Evolutionary conservation across 2,113 vertebrate genomes (phyloP), one percentile per base, ranked within the genome.

Genomic region (Piprites chloris): DNA sequence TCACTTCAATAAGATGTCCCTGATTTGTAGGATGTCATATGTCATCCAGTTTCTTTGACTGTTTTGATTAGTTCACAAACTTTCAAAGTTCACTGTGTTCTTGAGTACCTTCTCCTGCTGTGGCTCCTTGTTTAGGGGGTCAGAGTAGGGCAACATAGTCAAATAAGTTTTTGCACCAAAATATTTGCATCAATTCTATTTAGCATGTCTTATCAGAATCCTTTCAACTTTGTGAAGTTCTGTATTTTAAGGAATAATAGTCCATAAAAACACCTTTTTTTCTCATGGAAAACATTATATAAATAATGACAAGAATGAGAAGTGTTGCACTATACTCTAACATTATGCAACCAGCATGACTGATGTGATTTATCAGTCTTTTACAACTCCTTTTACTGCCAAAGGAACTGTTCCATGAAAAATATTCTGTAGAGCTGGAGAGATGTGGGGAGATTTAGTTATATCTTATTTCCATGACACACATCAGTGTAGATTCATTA

Each of bases 251-350:
- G 9, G 22, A 18, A 82, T 87, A 92, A 90, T n/a, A 94, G 20
- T 79, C 65, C 21, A 53, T 75, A 75, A 90, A 89, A 86, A 66
- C 13, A 26, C 14, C 10, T 6, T 19, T 86, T 74, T 46, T 18
- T 23, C 8, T 44, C 3, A 55, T 35, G 53, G 72, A 53, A 81
- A 88, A 85, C 23, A 39, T 62, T 85, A 89, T 93, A 95, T 89
- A 91, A 92, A 92, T 92, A 93, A 88, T 82, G 21, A 85, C 85
- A 89, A 27, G 61, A 86, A 84, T 80, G 65, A 94, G 47, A 84
- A 93, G 65, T 90, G 74, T 63, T n/a, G 41, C 44, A 42, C 22
- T 79, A 49, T 20, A 22, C 5, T 49, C 30, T 42, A 67, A 42
- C 44, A 39, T 88, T 86, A 76, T 65, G 66, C 86, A 92, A 75